Conservation (phyloP, 2,888 invertebrate genomes). For the Autographa pulchrina region DNA sequence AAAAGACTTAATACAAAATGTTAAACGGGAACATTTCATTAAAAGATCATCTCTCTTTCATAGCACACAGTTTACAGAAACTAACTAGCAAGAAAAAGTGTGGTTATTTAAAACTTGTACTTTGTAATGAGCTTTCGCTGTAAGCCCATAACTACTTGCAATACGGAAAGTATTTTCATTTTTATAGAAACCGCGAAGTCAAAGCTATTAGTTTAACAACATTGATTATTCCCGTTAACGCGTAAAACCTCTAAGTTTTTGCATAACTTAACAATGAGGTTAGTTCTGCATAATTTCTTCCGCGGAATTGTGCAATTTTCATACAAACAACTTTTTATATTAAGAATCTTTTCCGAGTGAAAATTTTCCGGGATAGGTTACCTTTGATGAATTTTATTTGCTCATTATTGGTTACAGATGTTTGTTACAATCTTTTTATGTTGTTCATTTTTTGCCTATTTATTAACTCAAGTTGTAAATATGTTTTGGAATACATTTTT, state of each 20-base stretch:
- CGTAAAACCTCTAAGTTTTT: conserved; percentile 40
- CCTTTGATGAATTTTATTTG: conserved; percentile 15
- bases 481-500: too few species aligned
- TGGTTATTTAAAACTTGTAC: neutral
- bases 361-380: conserved; percentile 17
- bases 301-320: conserved; percentile 35
- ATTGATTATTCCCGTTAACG: conserved; percentile 37
- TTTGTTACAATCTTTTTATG: neutral
- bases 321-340: conserved; percentile 41
- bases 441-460: too few species aligned
- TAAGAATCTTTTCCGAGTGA: conserved; percentile 27
- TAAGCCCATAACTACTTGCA: neutral
- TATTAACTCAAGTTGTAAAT: too few species aligned
- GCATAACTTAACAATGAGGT: conserved; percentile 45
- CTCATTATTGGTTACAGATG: conserved; percentile 18
- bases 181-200: conserved; percentile 12
- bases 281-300: conserved; percentile 50
- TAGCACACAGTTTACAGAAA: neutral
- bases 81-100: neutral
- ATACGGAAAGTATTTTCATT: conserved; percentile 9
- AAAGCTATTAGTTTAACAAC: conserved; percentile 38
- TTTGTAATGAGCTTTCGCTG: neutral
- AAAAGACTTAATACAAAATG: neutral
- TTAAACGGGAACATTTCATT: neutral
- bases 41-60: neutral